Conservation (phyloP, 2,797 vertebrate species). For the Craterocephalus amniculus region DNA sequence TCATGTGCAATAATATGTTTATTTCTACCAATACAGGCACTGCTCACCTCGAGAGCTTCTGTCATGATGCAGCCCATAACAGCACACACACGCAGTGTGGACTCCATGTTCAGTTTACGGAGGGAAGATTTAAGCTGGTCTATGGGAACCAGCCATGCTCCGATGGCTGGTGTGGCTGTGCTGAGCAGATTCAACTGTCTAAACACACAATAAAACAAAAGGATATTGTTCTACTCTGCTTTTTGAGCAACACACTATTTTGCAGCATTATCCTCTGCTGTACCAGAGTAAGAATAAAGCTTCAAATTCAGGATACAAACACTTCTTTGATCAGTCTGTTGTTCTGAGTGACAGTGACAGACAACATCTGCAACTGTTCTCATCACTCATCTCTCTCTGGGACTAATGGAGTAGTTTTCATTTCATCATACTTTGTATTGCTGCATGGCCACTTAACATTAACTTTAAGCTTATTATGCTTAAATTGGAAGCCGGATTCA, state of each 20-base stretch:
- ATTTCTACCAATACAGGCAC: not conserved
- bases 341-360: not conserved
- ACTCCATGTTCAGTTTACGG: constrained; percentile 94
- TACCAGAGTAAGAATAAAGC: constrained; percentile 3
- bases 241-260: not conserved
- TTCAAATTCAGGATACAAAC: not conserved
- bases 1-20: not conserved
- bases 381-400: too few relatives aligned
- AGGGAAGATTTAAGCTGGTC: constrained; percentile 97
- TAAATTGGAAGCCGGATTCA: not conserved
- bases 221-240: not conserved
- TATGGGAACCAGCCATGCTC: constrained; percentile 97
- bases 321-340: too few relatives aligned
- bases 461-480: too few relatives aligned
- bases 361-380: not conserved
- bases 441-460: too few relatives aligned
- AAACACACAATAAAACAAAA: not conserved
- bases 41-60: constrained; percentile 93
- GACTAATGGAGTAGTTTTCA: too few relatives aligned
- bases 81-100: constrained; percentile 92
- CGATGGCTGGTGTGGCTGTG: constrained; percentile 96
- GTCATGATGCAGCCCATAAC: constrained; percentile 99
- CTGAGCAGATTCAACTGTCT: constrained; percentile 97
- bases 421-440: too few relatives aligned
- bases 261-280: not conserved